A percentile compares a stretch with the other conserved stretches of the same genome.
phyloP scores from a whole-genome alignment of 2,113 vertebrate genomes.

The Cryptomyrus ogoouensis region DNA sequence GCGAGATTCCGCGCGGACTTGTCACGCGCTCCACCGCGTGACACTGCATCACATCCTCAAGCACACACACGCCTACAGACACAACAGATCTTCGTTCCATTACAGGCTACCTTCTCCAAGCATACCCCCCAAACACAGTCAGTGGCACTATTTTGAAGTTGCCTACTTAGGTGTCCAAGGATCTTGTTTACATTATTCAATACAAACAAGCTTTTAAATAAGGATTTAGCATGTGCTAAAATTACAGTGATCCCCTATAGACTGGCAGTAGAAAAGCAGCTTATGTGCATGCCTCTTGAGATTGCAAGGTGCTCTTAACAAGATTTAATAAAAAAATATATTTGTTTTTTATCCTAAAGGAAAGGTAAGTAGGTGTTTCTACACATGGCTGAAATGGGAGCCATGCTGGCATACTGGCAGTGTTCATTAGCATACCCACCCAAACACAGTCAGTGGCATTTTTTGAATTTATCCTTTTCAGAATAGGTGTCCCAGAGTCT shows the following conservation, averaged over 20 bases:
- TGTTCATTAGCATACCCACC: not conserved
- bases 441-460: not conserved
- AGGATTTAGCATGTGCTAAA: not conserved
- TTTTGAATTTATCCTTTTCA: not conserved
- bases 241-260: constrained; percentile 19
- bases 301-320: not conserved
- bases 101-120: not conserved
- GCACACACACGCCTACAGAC: not conserved
- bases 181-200: not conserved
- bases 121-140: not conserved
- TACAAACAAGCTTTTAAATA: constrained; percentile 6
- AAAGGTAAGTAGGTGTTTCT: not conserved
- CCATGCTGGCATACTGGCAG: not conserved
- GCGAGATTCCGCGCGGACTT: not conserved
- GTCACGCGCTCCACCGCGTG: not conserved
- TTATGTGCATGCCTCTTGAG: not conserved
- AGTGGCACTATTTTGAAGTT: not conserved
- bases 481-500: not conserved
- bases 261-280: not conserved
- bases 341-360: not conserved
- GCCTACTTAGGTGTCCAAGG: not conserved
- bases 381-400: not conserved
- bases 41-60: not conserved
- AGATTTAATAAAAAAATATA: not conserved
- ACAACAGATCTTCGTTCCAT: not conserved